A percentile compares a stretch with the other conserved stretches of the same genome.
Evolutionary conservation across 2,797 vertebrate genomes (phyloP).

Genomic region (Enteromius argenteus): DNA sequence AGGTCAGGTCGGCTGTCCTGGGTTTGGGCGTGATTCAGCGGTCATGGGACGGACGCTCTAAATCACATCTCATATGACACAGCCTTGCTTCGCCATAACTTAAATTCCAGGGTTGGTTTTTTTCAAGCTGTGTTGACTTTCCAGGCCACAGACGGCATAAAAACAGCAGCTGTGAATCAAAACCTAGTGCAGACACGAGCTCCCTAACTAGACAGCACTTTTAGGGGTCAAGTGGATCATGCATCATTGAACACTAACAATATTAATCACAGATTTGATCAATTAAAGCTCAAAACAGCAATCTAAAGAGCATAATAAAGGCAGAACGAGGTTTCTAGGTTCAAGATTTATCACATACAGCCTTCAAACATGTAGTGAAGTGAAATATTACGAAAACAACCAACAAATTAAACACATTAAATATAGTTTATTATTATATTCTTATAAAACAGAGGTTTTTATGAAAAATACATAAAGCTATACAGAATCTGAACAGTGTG

Average conservation of each 20-base stretch:
- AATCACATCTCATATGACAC: conserved; percentile 14
- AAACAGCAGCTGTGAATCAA: neutral
- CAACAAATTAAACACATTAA: too few relatives aligned
- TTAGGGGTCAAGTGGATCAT: neutral
- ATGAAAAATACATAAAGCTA: too few relatives aligned
- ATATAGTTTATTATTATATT: too few relatives aligned
- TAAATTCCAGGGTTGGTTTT: conserved; percentile 48
- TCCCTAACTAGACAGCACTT: neutral
- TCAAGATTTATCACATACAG: too few relatives aligned
- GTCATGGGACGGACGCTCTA: conserved; percentile 33
- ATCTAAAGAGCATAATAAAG: neutral
- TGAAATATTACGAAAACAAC: too few relatives aligned
- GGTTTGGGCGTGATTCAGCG: conserved; percentile 60
- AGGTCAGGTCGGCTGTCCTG: neutral
- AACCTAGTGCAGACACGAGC: neutral
- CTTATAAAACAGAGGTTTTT: too few relatives aligned
- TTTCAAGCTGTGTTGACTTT: neutral
- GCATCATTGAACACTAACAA: neutral
- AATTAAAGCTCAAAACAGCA: neutral
- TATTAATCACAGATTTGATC: neutral
- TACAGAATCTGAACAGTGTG: too few relatives aligned
- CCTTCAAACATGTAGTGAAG: too few relatives aligned
- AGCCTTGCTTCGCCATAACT: conserved; percentile 27
- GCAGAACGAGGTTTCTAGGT: too few relatives aligned
- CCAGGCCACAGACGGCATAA: neutral